Base-by-base conservation (phyloP, 1,140 invertebrate species). In the Lepidurus couesii region DNA sequence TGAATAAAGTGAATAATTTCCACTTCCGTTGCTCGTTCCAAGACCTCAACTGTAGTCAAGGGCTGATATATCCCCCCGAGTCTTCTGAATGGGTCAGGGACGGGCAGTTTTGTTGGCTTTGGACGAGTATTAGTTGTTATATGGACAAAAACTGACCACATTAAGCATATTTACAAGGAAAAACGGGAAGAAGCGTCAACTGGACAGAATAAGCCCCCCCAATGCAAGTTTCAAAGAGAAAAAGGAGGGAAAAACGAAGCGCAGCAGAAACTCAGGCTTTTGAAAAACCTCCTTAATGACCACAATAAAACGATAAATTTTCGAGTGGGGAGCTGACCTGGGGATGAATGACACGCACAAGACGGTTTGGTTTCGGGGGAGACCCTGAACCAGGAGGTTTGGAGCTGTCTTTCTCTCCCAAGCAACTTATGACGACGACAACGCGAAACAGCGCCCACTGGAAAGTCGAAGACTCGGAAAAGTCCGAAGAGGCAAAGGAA, bases 221-320 rank as follows among this genome's bases (percentile, higher is more conserved):
- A 34, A 34, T 34, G 34, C 34, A 34, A 34, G 34, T 34, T 34
- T 34, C 34, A 34, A 34, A 34, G 34, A 3, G 34, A 34, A 34
- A 34, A 34, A 65, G 53, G 7, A 65, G 21, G 53, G 53, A 65
- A 21, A n/a, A 65, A 65, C 53, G 53, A 65, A 65, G n/a, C 53
- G 3, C 16, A 65, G 53, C 53, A 65, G 53, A 21, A 13, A 65
- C 53, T 21, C 16, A 21, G 53, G 16, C 53, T 65, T 65, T 65
- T 13, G 53, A 65, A 65, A 24, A 47, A 45, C 75, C 75, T 74
- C 44, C 73, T 79, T 79, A 79, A 79, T 79, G 78, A 75, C 78
- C 65, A 73, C 78, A 79, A 79, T 79, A 79, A 79, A 79, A 74
- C 78, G 78, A 79, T 79, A 79, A 79, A 79, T 79, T 79, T 79